These are phyloP conservation scores for Rotaria magnacalcarata DNA, from an alignment of 2,888 invertebrate species.

Conservation along the genomic window DNA sequence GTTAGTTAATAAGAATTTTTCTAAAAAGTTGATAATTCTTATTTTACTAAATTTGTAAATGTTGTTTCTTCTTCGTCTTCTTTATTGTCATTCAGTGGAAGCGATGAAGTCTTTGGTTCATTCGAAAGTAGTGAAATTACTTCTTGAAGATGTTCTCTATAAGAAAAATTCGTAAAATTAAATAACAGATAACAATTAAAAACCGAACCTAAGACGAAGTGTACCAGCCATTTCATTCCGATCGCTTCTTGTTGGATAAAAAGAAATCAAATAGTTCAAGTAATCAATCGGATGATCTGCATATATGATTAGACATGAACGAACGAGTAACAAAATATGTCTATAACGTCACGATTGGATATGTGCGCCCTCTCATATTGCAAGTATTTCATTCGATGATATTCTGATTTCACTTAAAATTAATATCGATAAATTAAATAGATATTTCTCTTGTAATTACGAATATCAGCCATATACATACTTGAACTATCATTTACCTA, in stretches of 20 bases:
- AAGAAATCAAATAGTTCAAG: neutral
- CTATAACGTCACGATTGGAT: neutral
- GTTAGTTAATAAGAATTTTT: too few species aligned
- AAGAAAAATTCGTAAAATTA: neutral
- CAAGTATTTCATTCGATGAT: too few species aligned
- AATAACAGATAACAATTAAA: neutral
- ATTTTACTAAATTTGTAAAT: neutral
- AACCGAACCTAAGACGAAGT: slow-evolving; percentile 10
- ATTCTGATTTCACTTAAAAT: too few species aligned
- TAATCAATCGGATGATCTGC: neutral
- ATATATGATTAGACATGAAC: neutral
- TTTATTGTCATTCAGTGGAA: neutral
- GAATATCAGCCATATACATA: too few species aligned
- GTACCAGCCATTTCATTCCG: neutral
- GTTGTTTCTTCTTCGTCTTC: neutral
- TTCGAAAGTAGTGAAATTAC: neutral
- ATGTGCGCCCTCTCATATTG: neutral
- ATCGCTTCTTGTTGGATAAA: neutral
- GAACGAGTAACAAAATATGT: neutral
- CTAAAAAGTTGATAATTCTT: neutral
- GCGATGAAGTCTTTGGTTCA: neutral
- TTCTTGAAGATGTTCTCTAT: slow-evolving; percentile 23
- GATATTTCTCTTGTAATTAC: too few species aligned
- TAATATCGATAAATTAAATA: too few species aligned
- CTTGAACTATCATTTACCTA: too few species aligned